Evolutionary conservation across 2,113 vertebrate genomes (phyloP).

Genomic region (Datnioides undecimradiatus): DNA sequence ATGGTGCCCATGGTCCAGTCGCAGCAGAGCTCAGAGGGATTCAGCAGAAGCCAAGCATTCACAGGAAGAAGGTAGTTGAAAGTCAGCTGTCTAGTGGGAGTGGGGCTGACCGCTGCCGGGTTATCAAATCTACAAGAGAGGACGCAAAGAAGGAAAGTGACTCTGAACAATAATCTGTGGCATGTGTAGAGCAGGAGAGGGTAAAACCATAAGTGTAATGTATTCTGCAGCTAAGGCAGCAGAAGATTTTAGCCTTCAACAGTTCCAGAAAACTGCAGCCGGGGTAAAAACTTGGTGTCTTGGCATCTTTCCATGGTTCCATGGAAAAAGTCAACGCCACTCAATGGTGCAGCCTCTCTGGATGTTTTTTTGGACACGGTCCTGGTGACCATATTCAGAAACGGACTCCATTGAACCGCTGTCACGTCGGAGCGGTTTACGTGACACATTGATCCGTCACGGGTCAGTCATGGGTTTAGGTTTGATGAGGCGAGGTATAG

Average conservation of each 20-base stretch:
- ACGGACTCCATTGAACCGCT: too few relatives aligned
- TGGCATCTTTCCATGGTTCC: too few relatives aligned
- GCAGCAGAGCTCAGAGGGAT: conserved; percentile 96
- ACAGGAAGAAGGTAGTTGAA: conserved; percentile 99
- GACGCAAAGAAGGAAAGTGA: neutral
- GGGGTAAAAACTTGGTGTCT: too few relatives aligned
- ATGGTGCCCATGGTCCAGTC: conserved; percentile 99
- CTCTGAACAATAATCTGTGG: neutral
- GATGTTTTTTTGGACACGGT: too few relatives aligned
- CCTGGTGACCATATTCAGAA: neutral
- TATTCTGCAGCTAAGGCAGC: too few relatives aligned
- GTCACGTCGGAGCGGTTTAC: neutral
- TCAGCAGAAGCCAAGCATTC: conserved; percentile 96
- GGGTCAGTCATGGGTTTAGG: neutral
- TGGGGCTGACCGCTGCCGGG: conserved; percentile 95
- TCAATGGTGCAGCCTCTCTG: too few relatives aligned
- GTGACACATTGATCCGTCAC: neutral
- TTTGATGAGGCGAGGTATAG: too few relatives aligned
- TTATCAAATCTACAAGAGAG: conserved; percentile 92
- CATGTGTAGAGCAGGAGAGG: neutral
- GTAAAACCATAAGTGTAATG: too few relatives aligned
- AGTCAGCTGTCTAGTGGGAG: conserved; percentile 93
- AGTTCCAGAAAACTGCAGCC: too few relatives aligned
- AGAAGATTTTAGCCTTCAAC: too few relatives aligned
- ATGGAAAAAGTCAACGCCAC: too few relatives aligned